Evolutionary conservation across 2,113 vertebrate species (phyloP).

Genomic region (Regulus satrapa): DNA sequence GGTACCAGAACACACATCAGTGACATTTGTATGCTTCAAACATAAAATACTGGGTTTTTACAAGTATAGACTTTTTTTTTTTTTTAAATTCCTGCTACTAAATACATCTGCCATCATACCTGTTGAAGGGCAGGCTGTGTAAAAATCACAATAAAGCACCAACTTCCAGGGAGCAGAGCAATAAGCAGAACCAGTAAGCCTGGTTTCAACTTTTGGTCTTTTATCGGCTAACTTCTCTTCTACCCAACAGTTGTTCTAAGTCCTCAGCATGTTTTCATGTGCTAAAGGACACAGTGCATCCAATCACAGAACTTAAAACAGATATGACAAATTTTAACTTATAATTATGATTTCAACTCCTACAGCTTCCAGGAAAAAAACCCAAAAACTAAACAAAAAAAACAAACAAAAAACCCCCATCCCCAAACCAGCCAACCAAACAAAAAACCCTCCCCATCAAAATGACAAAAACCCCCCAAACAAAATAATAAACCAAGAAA

Average conservation of each 20-base stretch:
- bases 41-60: not conserved
- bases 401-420: not conserved
- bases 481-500: not conserved
- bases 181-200: not conserved
- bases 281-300: not conserved
- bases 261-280: not conserved
- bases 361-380: not conserved
- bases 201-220: not conserved
- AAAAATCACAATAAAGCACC: not conserved
- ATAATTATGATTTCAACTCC: not conserved
- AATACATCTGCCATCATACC: not conserved
- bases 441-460: not conserved
- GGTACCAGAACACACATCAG: not conserved
- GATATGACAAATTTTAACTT: not conserved
- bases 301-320: not conserved
- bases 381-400: not conserved
- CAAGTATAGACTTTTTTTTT: not conserved
- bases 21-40: not conserved
- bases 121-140: not conserved
- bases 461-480: not conserved
- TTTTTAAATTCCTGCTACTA: not conserved
- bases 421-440: not conserved
- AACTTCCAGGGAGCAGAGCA: not conserved
- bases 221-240: not conserved
- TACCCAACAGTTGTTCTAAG: not conserved